phyloP scores from a whole-genome alignment of 2,113 vertebrate species.

The Ardeotis arabs region DNA sequence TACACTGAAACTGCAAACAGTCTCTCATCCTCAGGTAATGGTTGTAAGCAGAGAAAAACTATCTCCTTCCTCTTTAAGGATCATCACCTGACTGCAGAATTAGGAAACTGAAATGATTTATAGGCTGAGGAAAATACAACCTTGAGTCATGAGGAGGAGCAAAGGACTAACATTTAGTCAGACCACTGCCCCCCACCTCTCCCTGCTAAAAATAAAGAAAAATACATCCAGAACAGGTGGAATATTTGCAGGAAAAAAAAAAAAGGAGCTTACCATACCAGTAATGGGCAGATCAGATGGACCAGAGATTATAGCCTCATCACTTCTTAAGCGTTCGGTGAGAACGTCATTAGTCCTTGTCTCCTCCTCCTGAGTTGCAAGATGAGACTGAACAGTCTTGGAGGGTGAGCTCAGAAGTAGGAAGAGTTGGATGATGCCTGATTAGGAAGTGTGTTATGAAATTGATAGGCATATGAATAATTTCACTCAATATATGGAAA shows the following conservation, averaged over 20 bases:
- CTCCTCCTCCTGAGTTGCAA: not conserved
- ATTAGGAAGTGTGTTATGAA: not conserved
- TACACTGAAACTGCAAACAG: not conserved
- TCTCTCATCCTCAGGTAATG: rapidly evolving
- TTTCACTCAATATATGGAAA: not conserved
- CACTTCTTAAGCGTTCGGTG: not conserved
- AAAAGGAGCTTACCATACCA: not conserved
- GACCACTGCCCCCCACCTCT: rapidly evolving
- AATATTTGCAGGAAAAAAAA: not conserved
- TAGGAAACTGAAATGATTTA: not conserved
- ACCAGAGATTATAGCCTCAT: not conserved
- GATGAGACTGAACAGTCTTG: not conserved
- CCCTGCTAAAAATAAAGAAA: not conserved
- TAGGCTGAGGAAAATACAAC: not conserved
- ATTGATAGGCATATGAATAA: not conserved
- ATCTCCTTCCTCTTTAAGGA: not conserved
- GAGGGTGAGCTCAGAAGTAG: not conserved
- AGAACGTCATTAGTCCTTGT: not conserved
- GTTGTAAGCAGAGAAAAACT: not conserved
- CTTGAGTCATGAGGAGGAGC: not conserved
- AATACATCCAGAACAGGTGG: not conserved
- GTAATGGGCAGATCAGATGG: not conserved
- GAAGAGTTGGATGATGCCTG: not conserved
- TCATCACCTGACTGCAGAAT: not conserved
- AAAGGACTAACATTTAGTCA: not conserved